A percentile compares a stretch with the other conserved stretches of the same genome.
phyloP scores from a whole-genome alignment of 92 coral and sea anemone genomes.

The Porites evermanni region DNA sequence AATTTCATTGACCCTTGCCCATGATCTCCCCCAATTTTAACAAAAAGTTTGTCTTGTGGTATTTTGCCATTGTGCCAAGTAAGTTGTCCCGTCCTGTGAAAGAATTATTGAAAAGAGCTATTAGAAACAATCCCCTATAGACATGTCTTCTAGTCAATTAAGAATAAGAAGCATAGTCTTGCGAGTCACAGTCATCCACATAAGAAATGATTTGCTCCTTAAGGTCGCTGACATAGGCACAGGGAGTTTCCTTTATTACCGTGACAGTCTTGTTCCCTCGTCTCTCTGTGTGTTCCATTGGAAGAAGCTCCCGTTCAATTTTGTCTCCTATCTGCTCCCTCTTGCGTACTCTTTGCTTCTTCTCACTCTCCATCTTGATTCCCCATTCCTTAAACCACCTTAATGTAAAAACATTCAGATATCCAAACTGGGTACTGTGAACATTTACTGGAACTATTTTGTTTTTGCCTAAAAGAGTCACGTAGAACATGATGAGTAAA shows the following conservation, averaged over 20 bases:
- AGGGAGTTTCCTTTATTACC: not conserved
- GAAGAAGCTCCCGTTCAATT: conserved; percentile 23
- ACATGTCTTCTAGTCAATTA: too few species aligned
- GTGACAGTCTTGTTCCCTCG: conserved; percentile 22
- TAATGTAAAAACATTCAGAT: not conserved
- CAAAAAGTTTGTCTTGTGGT: conserved; percentile 32
- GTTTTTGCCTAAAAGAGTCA: too few species aligned
- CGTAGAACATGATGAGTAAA: too few species aligned
- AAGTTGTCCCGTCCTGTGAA: conserved; percentile 8
- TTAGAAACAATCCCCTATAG: too few species aligned
- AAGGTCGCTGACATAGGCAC: conserved; percentile 20
- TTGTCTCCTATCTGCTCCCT: conserved; percentile 18
- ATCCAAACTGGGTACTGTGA: too few species aligned
- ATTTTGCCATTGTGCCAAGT: conserved; percentile 38
- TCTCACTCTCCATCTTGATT: conserved; percentile 38
- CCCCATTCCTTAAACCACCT: conserved; percentile 50
- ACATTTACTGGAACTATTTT: too few species aligned
- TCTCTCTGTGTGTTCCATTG: conserved; percentile 33
- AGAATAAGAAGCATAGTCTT: not conserved
- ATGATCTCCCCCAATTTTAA: conserved; percentile 39
- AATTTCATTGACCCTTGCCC: conserved; percentile 43
- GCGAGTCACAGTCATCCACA: conserved; percentile 26
- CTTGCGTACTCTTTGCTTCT: conserved; percentile 27
- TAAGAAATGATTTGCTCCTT: conserved; percentile 22
- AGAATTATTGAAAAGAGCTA: not conserved